A percentile compares a stretch with the other conserved stretches of the same genome.
phyloP scores from a whole-genome alignment of 2,113 vertebrate genomes.

The Parus major region DNA sequence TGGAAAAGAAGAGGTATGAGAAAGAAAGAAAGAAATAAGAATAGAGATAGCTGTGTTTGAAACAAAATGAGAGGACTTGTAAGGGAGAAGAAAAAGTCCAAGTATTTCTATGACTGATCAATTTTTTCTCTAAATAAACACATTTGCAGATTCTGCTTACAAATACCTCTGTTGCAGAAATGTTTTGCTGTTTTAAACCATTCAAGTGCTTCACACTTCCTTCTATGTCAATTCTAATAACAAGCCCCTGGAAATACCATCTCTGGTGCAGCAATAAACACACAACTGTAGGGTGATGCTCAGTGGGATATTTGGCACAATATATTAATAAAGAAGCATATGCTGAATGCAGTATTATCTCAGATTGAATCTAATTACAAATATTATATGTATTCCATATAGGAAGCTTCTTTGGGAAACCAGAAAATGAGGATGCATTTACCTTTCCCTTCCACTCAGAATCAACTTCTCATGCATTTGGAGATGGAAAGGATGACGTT shows the following conservation, averaged over 20 bases:
- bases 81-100: neutral
- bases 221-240: neutral
- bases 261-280: neutral
- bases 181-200: neutral
- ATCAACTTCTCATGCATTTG: constrained; percentile 67
- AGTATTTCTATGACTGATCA: neutral
- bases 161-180: neutral
- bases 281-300: neutral
- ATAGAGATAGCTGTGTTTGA: neutral
- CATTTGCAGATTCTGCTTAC: neutral
- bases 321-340: neutral
- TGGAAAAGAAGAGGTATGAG: neutral
- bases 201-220: neutral
- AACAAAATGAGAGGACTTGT: neutral
- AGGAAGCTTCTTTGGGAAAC: constrained; percentile 79
- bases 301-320: neutral
- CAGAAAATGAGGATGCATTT: constrained; percentile 74
- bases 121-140: neutral
- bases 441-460: constrained; percentile 73
- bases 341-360: neutral
- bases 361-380: neutral
- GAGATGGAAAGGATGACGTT: constrained; percentile 76
- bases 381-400: neutral
- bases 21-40: neutral
- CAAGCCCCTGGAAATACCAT: neutral